Conservation (phyloP, 2,797 vertebrate species). For the Limosa lapponica region DNA sequence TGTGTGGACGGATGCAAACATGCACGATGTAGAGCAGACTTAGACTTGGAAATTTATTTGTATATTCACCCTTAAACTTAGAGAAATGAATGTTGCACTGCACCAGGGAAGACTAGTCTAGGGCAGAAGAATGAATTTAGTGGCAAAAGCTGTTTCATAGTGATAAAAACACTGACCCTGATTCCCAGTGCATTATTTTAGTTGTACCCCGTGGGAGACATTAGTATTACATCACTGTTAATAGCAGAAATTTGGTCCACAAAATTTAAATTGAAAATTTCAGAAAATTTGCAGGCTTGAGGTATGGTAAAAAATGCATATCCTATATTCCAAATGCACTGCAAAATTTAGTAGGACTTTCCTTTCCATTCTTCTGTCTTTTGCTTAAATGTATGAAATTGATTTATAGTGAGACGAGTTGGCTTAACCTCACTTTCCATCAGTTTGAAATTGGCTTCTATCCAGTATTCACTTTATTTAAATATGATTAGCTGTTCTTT, state of each 20-base stretch:
- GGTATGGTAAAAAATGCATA: neutral
- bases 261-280: neutral
- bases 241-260: neutral
- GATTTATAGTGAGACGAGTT: neutral
- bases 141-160: neutral
- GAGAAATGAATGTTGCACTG: neutral
- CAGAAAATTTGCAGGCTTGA: neutral
- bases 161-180: neutral
- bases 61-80: neutral
- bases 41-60: neutral
- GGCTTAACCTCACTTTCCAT: neutral
- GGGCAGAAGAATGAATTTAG: neutral
- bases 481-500: neutral
- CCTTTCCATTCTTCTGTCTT: neutral
- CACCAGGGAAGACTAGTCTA: neutral
- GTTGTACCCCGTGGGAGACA: rapidly evolving
- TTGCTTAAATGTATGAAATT: neutral
- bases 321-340: neutral
- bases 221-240: neutral
- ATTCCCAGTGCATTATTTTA: neutral
- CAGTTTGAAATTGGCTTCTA: neutral
- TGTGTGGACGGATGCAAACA: rapidly evolving
- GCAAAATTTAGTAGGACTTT: neutral
- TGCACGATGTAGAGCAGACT: neutral
- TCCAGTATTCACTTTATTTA: neutral